phyloP scores from a whole-genome alignment of 2,797 vertebrate genomes.

The Scomberomorus guttatus region DNA sequence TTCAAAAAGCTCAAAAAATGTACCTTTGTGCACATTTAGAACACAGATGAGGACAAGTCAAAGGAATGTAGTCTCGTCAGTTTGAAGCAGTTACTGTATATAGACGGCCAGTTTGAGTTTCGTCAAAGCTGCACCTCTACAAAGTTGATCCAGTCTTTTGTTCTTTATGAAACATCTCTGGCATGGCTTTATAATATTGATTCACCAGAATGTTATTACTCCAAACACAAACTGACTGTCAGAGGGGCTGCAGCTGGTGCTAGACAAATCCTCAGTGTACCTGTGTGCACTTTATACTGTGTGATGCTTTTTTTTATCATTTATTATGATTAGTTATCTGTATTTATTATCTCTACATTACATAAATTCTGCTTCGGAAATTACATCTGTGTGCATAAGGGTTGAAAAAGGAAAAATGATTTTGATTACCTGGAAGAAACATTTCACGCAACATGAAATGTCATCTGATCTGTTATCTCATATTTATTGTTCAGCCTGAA shows the following conservation, averaged over 20 bases:
- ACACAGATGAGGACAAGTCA: not conserved
- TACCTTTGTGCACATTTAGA: not conserved
- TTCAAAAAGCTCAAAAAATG: not conserved
- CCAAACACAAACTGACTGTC: constrained; percentile 4
- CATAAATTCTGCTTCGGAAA: constrained; percentile 15
- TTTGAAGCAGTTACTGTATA: not conserved
- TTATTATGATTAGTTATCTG: not conserved
- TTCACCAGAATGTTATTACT: not conserved
- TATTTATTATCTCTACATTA: constrained; percentile 8
- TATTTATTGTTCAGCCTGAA: constrained; percentile 53
- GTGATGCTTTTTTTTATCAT: not conserved
- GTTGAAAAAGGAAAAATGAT: constrained; percentile 16
- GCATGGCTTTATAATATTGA: not conserved
- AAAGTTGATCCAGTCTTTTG: not conserved
- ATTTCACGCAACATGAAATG: constrained; percentile 44
- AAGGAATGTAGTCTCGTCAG: not conserved
- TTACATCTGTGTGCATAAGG: constrained; percentile 6
- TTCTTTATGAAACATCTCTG: not conserved
- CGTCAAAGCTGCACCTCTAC: not conserved
- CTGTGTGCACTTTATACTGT: not conserved
- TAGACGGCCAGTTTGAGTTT: not conserved
- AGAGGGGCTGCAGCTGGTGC: not conserved
- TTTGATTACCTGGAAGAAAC: constrained; percentile 47
- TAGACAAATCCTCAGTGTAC: not conserved
- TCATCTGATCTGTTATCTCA: constrained; percentile 17